Percentiles rank a stretch among this genome's conserved stretches.
Evolutionary conservation across 1,140 invertebrate genomes (phyloP).

Genomic region (Drosophila repleta): DNA sequence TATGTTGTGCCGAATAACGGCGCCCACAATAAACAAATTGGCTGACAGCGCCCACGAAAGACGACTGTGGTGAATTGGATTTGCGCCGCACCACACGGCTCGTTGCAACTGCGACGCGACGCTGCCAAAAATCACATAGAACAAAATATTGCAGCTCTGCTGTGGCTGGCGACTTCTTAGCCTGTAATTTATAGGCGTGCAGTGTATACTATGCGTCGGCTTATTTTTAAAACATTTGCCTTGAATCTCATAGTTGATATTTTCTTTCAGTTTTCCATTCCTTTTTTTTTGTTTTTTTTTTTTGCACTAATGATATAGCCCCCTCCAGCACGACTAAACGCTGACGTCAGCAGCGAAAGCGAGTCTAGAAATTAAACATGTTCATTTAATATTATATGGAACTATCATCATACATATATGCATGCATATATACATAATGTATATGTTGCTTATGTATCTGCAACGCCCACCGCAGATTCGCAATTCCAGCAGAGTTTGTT

Average conservation of each 20-base stretch:
- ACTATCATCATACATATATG: slow-evolving; percentile 23
- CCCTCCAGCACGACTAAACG: slow-evolving; percentile 18
- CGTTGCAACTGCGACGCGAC: slow-evolving; percentile 39
- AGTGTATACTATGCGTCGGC: slow-evolving; percentile 58
- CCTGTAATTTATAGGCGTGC: slow-evolving; percentile 52
- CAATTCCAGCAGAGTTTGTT: slow-evolving; percentile 56
- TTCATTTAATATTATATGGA: slow-evolving; percentile 58
- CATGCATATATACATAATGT: slow-evolving; percentile 15
- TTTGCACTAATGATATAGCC: slow-evolving; percentile 34
- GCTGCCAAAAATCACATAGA: slow-evolving; percentile 44
- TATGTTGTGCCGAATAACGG: slow-evolving; percentile 45
- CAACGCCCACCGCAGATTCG: slow-evolving; percentile 55
- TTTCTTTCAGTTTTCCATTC: slow-evolving; percentile 12
- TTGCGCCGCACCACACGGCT: slow-evolving; percentile 56
- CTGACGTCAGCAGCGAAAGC: slow-evolving; percentile 64
- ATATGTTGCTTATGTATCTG: not conserved
- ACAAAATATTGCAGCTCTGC: slow-evolving; percentile 63
- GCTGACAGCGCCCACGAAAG: slow-evolving; percentile 51
- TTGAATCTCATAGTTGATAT: slow-evolving; percentile 55
- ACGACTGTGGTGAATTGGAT: slow-evolving; percentile 73
- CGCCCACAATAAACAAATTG: slow-evolving; percentile 80
- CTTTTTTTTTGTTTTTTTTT: too few relatives aligned
- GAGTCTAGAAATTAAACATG: slow-evolving; percentile 40
- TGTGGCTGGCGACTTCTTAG: slow-evolving; percentile 27
- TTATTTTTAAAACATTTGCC: slow-evolving; percentile 74